Percentiles rank a stretch among this genome's conserved stretches.
phyloP scores from a whole-genome alignment of 2,888 invertebrate genomes.

The Dendrolimus pini region DNA sequence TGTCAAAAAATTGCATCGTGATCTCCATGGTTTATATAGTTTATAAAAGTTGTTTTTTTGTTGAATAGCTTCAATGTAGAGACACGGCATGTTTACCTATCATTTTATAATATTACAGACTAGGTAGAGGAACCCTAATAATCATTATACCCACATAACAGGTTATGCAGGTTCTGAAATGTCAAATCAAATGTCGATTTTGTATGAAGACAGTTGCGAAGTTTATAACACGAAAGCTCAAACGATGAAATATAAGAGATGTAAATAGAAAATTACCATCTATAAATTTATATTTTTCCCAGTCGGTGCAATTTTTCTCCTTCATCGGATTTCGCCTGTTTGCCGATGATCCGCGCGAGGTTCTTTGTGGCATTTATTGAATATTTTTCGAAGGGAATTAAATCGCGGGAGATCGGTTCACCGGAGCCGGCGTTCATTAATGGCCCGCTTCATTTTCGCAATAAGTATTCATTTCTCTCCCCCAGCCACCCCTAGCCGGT shows the following conservation, averaged over 20 bases:
- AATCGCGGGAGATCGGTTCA: slow-evolving; percentile 53
- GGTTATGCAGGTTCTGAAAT: neutral
- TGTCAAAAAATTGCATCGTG: too few relatives aligned
- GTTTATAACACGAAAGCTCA: slow-evolving; percentile 1
- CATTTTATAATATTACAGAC: too few relatives aligned
- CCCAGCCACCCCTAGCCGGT: slow-evolving; percentile 1
- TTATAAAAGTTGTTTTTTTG: too few relatives aligned
- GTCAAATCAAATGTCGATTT: neutral
- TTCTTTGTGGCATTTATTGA: slow-evolving; percentile 56
- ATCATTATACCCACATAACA: too few relatives aligned
- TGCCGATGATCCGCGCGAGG: slow-evolving; percentile 37
- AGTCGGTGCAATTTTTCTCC: slow-evolving; percentile 44
- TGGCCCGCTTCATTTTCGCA: slow-evolving; percentile 65
- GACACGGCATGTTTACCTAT: too few relatives aligned
- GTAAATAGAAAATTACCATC: slow-evolving; percentile 23
- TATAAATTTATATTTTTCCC: slow-evolving; percentile 26
- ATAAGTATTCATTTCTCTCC: slow-evolving; percentile 69
- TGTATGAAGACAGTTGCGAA: neutral
- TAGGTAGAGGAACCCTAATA: too few relatives aligned
- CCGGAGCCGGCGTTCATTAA: slow-evolving; percentile 58
- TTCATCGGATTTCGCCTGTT: slow-evolving; percentile 39
- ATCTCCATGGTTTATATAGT: too few relatives aligned
- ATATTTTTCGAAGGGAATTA: slow-evolving; percentile 68
- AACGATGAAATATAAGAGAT: slow-evolving; percentile 12
- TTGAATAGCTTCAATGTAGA: too few relatives aligned